Conservation (phyloP, 1,140 invertebrate genomes). For the Limonius californicus region DNA sequence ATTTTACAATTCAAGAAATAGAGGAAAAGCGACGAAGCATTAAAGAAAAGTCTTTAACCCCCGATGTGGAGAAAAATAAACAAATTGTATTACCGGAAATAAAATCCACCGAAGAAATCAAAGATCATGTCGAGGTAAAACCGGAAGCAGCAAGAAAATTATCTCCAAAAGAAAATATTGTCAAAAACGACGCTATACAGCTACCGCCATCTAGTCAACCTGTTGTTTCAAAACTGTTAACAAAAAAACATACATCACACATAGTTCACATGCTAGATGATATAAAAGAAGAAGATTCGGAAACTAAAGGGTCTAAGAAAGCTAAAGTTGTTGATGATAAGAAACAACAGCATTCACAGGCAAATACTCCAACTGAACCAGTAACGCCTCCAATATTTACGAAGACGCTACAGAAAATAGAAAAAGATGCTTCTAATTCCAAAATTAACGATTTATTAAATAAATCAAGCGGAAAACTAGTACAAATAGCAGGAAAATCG, state of each 20-base stretch:
- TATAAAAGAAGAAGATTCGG: not conserved
- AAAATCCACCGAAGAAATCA: not conserved
- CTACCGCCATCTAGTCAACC: constrained; percentile 23
- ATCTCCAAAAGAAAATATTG: not conserved
- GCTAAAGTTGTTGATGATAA: not conserved
- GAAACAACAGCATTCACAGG: not conserved
- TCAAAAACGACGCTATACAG: constrained; percentile 4
- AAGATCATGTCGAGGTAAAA: no score
- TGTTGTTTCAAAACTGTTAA: constrained; percentile 31
- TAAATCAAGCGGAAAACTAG: no score
- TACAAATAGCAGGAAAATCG: not conserved
- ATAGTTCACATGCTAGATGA: constrained; percentile 23
- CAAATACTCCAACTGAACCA: no score
- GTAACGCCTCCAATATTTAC: no score
- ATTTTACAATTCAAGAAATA: constrained; percentile 32
- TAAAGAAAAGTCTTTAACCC: not conserved
- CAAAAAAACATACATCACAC: constrained; percentile 19
- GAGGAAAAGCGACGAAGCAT: not conserved
- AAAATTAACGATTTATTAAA: no score
- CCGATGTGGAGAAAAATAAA: not conserved
- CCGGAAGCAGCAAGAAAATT: no score
- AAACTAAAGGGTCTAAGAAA: not conserved
- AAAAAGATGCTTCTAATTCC: no score
- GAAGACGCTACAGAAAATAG: no score
- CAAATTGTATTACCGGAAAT: not conserved